Evolutionary conservation across 1,140 invertebrate species (phyloP).

Genomic region (Solenopsis fugax): DNA sequence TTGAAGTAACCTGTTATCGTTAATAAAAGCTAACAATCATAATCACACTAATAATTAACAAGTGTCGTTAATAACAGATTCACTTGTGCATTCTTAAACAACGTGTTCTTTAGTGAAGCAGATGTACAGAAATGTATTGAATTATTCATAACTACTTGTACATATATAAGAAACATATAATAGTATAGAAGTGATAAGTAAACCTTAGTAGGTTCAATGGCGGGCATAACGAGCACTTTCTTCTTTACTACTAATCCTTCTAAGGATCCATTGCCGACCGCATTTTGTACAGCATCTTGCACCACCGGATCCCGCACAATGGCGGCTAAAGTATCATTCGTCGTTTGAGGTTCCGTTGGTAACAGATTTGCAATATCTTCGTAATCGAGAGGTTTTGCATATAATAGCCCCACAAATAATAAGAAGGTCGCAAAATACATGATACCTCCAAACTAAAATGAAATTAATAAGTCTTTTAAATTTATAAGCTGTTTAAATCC

Average conservation of each 20-base stretch:
- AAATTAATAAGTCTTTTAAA: not conserved
- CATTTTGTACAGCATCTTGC: conserved; percentile 70
- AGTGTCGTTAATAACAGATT: conserved; percentile 10
- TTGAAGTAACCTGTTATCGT: not conserved
- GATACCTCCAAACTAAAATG: conserved; percentile 13
- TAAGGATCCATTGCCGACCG: conserved; percentile 68
- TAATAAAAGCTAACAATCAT: conserved; percentile 27
- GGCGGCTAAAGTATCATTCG: conserved; percentile 69
- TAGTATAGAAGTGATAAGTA: not conserved
- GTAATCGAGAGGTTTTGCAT: conserved; percentile 48
- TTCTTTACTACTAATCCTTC: conserved; percentile 76
- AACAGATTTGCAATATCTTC: conserved; percentile 65
- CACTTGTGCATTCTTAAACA: not conserved
- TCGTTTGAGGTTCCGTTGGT: conserved; percentile 65
- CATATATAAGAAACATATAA: not conserved
- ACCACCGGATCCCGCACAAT: conserved; percentile 74
- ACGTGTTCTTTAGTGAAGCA: not conserved
- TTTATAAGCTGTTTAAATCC: not conserved
- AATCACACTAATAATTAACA: conserved; percentile 23
- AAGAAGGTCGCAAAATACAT: not conserved
- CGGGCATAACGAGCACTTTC: conserved; percentile 69
- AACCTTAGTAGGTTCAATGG: conserved; percentile 66
- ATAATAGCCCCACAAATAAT: not conserved
- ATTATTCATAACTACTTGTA: no score
- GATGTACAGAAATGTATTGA: not conserved